A percentile compares a stretch with the other conserved stretches of the same genome.
phyloP scores from a whole-genome alignment of 1,140 invertebrate genomes.

The Brachionus rotundiformis region DNA sequence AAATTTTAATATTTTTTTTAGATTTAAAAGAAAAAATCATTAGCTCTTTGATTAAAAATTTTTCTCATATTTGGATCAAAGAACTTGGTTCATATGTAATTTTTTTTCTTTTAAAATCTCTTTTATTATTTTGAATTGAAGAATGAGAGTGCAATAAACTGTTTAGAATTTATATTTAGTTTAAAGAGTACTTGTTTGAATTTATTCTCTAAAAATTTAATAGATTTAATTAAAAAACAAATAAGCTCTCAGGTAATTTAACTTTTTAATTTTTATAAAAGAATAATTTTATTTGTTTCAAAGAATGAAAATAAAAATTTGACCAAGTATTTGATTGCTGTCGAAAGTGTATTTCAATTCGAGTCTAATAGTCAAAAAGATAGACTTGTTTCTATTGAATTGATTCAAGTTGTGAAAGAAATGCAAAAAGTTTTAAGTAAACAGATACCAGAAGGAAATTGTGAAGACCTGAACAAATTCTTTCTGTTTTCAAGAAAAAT shows the following conservation, averaged over 20 bases:
- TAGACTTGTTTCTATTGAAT: not conserved
- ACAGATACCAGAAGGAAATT: not conserved
- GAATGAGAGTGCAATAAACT: not conserved
- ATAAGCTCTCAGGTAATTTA: not conserved
- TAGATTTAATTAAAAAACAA: not conserved
- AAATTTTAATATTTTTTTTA: not conserved
- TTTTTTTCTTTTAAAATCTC: not conserved
- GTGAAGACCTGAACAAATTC: not conserved
- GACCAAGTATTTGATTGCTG: not conserved
- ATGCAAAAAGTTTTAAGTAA: not conserved
- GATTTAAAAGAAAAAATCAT: not conserved
- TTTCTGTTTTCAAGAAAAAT: not conserved
- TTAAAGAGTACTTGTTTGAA: not conserved
- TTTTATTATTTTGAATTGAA: not conserved
- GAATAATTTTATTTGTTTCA: not conserved
- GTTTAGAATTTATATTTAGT: not conserved
- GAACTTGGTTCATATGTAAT: not conserved
- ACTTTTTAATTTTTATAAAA: not conserved
- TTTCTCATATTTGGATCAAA: not conserved
- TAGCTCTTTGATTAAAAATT: not conserved
- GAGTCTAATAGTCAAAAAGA: not conserved
- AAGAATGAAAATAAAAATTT: not conserved
- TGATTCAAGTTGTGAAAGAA: not conserved
- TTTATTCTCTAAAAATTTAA: not conserved
- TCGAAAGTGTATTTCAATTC: not conserved